Evolutionary conservation across 2,888 invertebrate genomes (phyloP).

Genomic region (Machimus rusticus): DNA sequence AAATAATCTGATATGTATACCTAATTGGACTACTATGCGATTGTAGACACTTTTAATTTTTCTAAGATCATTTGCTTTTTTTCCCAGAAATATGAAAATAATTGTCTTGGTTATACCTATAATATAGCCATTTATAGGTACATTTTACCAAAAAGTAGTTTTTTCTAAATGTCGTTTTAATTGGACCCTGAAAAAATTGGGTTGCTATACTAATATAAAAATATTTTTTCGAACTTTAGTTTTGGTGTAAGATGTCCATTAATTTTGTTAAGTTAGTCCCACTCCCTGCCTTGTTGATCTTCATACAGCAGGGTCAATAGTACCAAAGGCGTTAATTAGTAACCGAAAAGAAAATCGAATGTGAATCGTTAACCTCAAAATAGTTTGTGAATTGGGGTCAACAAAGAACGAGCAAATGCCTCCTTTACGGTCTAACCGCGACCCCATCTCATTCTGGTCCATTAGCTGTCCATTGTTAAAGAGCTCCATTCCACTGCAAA

Average conservation of each 20-base stretch:
- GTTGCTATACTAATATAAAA: too few relatives aligned
- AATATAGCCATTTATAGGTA: too few relatives aligned
- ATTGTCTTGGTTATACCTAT: too few relatives aligned
- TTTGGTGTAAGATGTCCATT: neutral
- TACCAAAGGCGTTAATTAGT: neutral
- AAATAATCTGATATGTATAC: too few relatives aligned
- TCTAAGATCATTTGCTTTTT: too few relatives aligned
- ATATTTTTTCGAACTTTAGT: neutral
- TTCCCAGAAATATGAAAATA: too few relatives aligned
- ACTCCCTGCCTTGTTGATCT: neutral
- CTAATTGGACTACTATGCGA: too few relatives aligned
- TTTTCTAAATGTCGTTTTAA: too few relatives aligned
- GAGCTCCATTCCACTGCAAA: neutral
- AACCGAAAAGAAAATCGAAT: constrained; percentile 1
- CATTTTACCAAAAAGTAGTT: too few relatives aligned
- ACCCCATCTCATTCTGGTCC: neutral
- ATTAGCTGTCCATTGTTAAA: neutral
- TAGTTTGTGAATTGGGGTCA: neutral
- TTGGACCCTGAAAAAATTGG: too few relatives aligned
- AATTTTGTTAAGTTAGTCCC: neutral
- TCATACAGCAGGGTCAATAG: neutral
- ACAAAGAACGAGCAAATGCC: neutral
- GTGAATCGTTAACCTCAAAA: constrained; percentile 24
- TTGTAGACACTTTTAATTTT: too few relatives aligned
- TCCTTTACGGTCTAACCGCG: neutral